Percentiles rank a stretch among this genome's conserved stretches.
phyloP scores from a whole-genome alignment of 1,140 invertebrate species.

The Rhopalosiphum padi region DNA sequence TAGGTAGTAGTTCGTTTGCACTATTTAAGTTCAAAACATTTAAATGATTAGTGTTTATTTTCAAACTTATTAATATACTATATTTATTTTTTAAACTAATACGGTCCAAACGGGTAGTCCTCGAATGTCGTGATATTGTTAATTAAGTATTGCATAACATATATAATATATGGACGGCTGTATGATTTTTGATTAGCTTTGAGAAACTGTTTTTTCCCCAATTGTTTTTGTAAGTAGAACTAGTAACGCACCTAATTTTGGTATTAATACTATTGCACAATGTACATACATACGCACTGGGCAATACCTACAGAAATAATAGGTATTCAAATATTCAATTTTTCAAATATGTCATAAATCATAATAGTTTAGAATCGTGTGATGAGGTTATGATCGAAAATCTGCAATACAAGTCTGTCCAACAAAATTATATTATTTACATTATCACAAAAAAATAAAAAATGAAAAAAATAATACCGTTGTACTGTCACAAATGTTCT shows the following conservation, averaged over 20 bases:
- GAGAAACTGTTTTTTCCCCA: not conserved
- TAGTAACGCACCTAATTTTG: too few species aligned
- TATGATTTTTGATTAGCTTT: constrained; percentile 28
- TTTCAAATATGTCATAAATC: not conserved
- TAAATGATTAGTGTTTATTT: constrained; percentile 15
- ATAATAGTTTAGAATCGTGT: not conserved
- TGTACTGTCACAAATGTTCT: not conserved
- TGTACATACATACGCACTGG: not conserved
- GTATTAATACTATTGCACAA: not conserved
- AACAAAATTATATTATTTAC: constrained; percentile 37
- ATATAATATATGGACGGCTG: constrained; percentile 49
- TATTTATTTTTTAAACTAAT: constrained; percentile 15
- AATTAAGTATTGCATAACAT: not conserved
- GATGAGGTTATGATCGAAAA: not conserved
- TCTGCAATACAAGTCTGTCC: not conserved
- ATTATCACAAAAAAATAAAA: constrained; percentile 52
- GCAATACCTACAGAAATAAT: not conserved
- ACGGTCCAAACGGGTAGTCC: not conserved
- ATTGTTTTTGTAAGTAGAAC: not conserved
- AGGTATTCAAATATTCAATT: not conserved
- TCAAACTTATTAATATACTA: not conserved
- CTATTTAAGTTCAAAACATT: constrained; percentile 19
- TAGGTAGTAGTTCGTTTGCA: constrained; percentile 38
- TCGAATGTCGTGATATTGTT: constrained; percentile 33
- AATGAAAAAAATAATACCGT: constrained; percentile 15